A percentile compares a stretch with the other conserved stretches of the same genome.
Conservation (phyloP, 2,113 vertebrate genomes). For the Ranitomeya imitator region DNA sequence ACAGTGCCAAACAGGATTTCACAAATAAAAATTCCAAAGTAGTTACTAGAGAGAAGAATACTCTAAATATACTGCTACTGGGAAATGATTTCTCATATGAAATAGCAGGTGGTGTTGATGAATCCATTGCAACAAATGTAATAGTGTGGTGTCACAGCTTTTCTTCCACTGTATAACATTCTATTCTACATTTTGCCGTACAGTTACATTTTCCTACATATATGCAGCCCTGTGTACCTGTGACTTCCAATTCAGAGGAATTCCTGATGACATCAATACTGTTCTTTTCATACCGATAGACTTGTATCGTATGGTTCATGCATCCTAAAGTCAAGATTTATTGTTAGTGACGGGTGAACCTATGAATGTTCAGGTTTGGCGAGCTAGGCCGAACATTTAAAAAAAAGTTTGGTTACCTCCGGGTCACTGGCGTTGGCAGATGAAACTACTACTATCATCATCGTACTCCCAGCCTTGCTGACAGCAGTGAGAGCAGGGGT, state of each 20-base stretch:
- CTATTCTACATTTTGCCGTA: background rate
- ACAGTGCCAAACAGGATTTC: background rate
- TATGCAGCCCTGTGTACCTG: background rate
- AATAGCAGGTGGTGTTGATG: background rate
- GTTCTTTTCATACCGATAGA: no score
- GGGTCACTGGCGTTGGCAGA: no score
- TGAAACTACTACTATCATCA: no score
- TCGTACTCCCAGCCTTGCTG: no score
- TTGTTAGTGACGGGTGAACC: no score
- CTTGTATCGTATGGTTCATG: no score
- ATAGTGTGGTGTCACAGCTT: background rate
- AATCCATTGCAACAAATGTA: background rate
- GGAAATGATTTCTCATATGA: conserved; percentile 5
- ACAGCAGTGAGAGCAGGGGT: no score
- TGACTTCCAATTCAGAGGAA: background rate
- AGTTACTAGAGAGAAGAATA: background rate
- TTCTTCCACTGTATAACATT: background rate
- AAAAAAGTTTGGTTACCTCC: no score
- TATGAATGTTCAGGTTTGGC: no score
- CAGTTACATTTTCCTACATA: background rate
- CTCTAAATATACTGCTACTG: background rate
- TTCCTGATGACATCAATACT: background rate
- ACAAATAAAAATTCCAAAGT: background rate
- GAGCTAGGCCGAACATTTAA: no score
- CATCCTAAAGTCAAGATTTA: no score